Conservation (phyloP, 2,888 invertebrate species). For the Gymnocheta viridis region DNA sequence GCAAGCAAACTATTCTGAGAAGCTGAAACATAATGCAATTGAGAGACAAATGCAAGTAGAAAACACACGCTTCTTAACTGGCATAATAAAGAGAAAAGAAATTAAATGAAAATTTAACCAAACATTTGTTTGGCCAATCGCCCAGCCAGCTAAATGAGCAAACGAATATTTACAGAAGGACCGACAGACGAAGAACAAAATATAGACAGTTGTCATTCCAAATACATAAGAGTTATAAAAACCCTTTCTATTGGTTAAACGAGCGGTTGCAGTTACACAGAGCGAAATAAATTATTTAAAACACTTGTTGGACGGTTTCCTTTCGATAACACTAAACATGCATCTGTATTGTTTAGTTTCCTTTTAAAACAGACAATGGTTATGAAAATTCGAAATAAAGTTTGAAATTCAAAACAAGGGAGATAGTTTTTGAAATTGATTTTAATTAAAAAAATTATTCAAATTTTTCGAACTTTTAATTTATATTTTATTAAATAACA, state of each 20-base stretch:
- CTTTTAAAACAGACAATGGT: no score
- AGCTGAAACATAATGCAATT: conserved; percentile 58
- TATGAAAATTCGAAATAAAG: no score
- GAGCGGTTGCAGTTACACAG: background rate
- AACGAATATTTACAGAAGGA: conserved; percentile 7
- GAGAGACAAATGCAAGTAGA: background rate
- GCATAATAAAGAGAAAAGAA: conserved; percentile 21
- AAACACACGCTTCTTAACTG: conserved; percentile 25
- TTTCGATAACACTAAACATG: no score
- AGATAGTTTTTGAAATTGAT: no score
- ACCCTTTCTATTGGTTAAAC: conserved; percentile 35
- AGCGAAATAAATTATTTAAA: conserved; percentile 1
- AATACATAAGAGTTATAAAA: conserved; percentile 10
- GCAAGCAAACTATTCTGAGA: conserved; percentile 72
- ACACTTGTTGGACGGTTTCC: no score
- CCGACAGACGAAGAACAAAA: background rate
- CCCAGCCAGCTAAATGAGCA: conserved; percentile 23
- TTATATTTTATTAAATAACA: no score
- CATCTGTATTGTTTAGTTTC: no score
- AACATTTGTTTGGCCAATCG: conserved; percentile 53
- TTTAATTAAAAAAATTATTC: no score
- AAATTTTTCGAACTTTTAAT: no score
- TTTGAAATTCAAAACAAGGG: no score
- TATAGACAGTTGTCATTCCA: conserved; percentile 7
- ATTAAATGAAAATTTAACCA: conserved; percentile 47